Conservation (phyloP, 2,888 invertebrate genomes). For the Yponomeuta evonymella region DNA sequence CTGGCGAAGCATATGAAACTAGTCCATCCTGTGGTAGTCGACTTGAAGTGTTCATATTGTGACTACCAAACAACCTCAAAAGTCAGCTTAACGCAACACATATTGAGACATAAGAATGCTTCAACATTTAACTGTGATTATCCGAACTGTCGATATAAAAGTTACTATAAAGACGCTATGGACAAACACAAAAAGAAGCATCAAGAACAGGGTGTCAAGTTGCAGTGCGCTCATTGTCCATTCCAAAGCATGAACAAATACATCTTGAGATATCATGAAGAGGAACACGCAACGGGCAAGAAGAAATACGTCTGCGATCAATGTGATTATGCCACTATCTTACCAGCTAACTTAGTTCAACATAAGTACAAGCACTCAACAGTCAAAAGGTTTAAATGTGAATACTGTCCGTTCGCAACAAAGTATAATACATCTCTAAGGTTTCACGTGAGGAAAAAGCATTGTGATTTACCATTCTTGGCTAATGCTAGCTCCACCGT, state of each 20-base stretch:
- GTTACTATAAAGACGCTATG: constrained; percentile 60
- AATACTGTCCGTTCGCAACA: constrained; percentile 64
- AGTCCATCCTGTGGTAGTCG: constrained; percentile 36
- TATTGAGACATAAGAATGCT: constrained; percentile 58
- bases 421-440: constrained; percentile 67
- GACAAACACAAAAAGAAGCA: constrained; percentile 57
- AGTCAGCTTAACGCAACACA: constrained; percentile 59
- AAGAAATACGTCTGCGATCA: constrained; percentile 58
- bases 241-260: constrained; percentile 69
- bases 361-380: constrained; percentile 67
- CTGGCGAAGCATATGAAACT: constrained; percentile 55
- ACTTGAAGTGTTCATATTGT: constrained; percentile 52
- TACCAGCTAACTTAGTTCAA: constrained; percentile 63
- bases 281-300: constrained; percentile 59
- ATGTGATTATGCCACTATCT: constrained; percentile 62
- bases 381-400: constrained; percentile 65
- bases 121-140: constrained; percentile 52
- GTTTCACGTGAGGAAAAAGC: constrained; percentile 67
- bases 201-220: constrained; percentile 50
- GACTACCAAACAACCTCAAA: constrained; percentile 51
- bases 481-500: constrained; percentile 20
- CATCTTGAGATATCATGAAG: constrained; percentile 60
- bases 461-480: constrained; percentile 63
- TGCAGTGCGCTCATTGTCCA: constrained; percentile 58
- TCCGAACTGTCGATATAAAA: constrained; percentile 53